These are phyloP conservation scores for Lynx canadensis DNA, from an alignment of 2,113 vertebrate genomes.

Conservation along the genomic window DNA sequence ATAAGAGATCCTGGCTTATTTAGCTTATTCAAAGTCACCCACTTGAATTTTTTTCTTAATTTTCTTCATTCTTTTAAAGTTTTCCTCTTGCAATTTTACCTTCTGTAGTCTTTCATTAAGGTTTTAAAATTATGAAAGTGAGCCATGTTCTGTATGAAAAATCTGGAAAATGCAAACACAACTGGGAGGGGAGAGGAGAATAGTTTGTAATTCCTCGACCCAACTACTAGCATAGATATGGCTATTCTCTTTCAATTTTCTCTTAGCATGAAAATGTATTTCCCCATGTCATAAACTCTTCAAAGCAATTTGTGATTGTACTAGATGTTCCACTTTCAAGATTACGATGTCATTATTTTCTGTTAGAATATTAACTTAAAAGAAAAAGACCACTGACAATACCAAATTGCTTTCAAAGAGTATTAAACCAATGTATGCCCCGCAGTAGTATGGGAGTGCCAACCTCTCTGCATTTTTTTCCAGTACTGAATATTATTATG, in stretches of 20 bases:
- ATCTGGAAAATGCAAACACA: constrained; percentile 19
- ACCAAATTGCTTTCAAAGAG: constrained; percentile 24
- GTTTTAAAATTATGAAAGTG: not conserved
- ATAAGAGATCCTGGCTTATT: not conserved
- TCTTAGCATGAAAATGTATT: constrained; percentile 5
- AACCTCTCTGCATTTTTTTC: not conserved
- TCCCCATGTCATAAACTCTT: not conserved
- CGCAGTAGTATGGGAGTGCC: not conserved
- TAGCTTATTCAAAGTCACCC: not conserved
- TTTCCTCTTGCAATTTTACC: constrained; percentile 17
- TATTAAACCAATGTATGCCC: not conserved
- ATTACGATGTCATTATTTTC: not conserved
- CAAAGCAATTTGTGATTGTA: not conserved
- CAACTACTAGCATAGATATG: not conserved
- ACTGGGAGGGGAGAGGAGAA: not conserved
- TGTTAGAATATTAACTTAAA: not conserved
- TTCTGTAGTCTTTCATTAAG: not conserved
- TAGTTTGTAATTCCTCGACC: not conserved
- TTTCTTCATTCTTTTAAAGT: not conserved
- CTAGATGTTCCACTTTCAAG: not conserved
- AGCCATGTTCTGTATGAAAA: not conserved
- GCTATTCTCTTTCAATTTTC: not conserved
- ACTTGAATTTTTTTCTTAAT: not conserved
- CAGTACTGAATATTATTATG: not conserved
- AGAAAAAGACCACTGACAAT: not conserved